These are phyloP conservation scores for Limenitis arthemis DNA, from an alignment of 2,888 invertebrate species.

Conservation along the genomic window DNA sequence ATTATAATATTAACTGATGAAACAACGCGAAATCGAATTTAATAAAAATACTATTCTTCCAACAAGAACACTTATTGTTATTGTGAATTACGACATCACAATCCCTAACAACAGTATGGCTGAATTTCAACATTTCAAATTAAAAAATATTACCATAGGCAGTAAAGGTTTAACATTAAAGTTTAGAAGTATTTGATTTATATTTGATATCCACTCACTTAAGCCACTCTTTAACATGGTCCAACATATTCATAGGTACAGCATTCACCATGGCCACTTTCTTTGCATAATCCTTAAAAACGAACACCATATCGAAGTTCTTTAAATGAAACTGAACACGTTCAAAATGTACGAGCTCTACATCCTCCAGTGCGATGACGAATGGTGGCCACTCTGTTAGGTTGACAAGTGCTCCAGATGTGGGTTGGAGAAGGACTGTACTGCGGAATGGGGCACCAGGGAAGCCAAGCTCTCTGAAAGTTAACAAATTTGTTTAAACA, in stretches of 20 bases:
- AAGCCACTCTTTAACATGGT: constrained; percentile 99
- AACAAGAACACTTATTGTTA: too few relatives aligned
- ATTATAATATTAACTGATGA: background rate
- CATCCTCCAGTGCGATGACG: constrained; percentile 97
- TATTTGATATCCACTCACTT: constrained; percentile 76
- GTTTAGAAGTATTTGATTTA: too few relatives aligned
- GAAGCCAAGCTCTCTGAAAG: constrained; percentile 90
- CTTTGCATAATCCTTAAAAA: constrained; percentile 97
- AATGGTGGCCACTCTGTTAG: constrained; percentile 99
- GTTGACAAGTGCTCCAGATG: constrained; percentile 97
- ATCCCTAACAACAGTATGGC: too few relatives aligned
- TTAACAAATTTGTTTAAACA: too few relatives aligned
- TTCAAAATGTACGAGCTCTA: constrained; percentile 98
- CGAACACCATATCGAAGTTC: constrained; percentile 99
- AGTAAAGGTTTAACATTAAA: too few relatives aligned
- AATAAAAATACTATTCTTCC: too few relatives aligned
- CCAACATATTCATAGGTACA: constrained; percentile 99
- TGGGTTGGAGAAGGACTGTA: constrained; percentile 96
- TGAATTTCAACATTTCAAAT: too few relatives aligned
- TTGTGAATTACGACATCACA: too few relatives aligned
- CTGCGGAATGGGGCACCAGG: constrained; percentile 97
- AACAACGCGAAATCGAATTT: too few relatives aligned
- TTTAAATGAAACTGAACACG: constrained; percentile 98
- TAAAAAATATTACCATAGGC: too few relatives aligned
- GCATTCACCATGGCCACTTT: constrained; percentile 98